A percentile compares a stretch with the other conserved stretches of the same genome.
Evolutionary conservation across 1,140 invertebrate species (phyloP).

Genomic region (Hormaphis cornu): DNA sequence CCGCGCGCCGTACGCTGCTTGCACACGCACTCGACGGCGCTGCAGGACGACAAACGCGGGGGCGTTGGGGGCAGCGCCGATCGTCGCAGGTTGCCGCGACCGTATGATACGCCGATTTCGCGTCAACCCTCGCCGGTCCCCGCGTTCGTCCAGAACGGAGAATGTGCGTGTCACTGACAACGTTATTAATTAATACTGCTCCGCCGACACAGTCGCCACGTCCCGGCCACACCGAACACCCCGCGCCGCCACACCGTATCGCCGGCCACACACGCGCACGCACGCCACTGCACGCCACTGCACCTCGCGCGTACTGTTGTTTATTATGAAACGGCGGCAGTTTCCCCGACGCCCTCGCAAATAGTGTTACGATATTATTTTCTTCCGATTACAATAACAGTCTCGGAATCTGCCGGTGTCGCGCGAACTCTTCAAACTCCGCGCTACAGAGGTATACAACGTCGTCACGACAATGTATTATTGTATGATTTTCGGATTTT

Average conservation of each 20-base stretch:
- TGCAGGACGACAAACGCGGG: not conserved
- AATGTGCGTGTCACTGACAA: conserved; percentile 26
- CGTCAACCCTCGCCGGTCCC: not conserved
- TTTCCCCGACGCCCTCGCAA: too few relatives aligned
- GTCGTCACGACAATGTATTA: too few relatives aligned
- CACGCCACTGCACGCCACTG: not conserved
- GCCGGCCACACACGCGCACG: not conserved
- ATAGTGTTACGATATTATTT: too few relatives aligned
- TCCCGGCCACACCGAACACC: not conserved
- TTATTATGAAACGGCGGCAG: too few relatives aligned
- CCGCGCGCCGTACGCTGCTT: not conserved
- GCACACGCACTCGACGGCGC: too few relatives aligned
- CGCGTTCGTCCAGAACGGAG: not conserved
- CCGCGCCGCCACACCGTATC: not conserved
- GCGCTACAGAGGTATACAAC: too few relatives aligned
- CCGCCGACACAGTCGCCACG: not conserved
- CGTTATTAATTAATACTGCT: conserved; percentile 29
- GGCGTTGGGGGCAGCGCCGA: not conserved
- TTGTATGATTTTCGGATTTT: too few relatives aligned
- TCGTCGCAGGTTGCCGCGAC: conserved; percentile 27
- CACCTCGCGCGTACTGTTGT: not conserved
- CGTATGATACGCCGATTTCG: conserved; percentile 17
- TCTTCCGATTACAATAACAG: too few relatives aligned
- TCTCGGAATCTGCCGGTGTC: too few relatives aligned
- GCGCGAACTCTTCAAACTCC: too few relatives aligned